Percentiles rank a stretch among this genome's conserved stretches.
Evolutionary conservation across 2,888 invertebrate genomes (phyloP).

Genomic region (Gortyna flavago): DNA sequence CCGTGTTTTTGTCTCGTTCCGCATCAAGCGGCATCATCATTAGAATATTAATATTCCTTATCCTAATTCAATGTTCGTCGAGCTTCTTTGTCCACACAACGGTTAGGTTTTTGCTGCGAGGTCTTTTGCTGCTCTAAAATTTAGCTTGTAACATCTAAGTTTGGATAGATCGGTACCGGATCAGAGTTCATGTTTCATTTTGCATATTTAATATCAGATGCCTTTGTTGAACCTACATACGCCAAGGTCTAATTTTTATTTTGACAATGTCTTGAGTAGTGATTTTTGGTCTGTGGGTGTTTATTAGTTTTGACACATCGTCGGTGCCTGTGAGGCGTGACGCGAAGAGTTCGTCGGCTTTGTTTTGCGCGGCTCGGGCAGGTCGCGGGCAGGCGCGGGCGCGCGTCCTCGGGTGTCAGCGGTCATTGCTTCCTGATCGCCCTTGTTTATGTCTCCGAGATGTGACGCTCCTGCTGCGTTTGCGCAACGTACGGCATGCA

Average conservation of each 20-base stretch:
- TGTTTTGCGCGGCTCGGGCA: constrained; percentile 55
- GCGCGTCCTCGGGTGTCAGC: constrained; percentile 77
- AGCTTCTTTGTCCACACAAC: constrained; percentile 76
- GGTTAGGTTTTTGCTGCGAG: constrained; percentile 68
- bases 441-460: constrained; percentile 71
- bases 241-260: constrained; percentile 60
- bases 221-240: constrained; percentile 56
- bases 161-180: constrained; percentile 67
- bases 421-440: constrained; percentile 87
- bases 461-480: constrained; percentile 75
- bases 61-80: constrained; percentile 70
- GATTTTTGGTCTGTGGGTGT: constrained; percentile 40
- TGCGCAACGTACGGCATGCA: constrained; percentile 78
- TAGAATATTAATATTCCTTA: constrained; percentile 86
- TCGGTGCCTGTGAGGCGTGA: constrained; percentile 42
- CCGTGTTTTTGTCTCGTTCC: constrained; percentile 87
- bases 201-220: constrained; percentile 52
- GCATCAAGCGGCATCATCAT: constrained; percentile 79
- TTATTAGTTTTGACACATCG: constrained; percentile 53
- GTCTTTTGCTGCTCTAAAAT: constrained; percentile 70
- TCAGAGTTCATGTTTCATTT: constrained; percentile 59
- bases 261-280: constrained; percentile 44
- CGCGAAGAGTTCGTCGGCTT: constrained; percentile 70
- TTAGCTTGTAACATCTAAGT: constrained; percentile 56
- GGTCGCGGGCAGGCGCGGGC: constrained; percentile 39